Conservation (phyloP, 2,797 vertebrate genomes). For the Loriculus beryllinus region DNA sequence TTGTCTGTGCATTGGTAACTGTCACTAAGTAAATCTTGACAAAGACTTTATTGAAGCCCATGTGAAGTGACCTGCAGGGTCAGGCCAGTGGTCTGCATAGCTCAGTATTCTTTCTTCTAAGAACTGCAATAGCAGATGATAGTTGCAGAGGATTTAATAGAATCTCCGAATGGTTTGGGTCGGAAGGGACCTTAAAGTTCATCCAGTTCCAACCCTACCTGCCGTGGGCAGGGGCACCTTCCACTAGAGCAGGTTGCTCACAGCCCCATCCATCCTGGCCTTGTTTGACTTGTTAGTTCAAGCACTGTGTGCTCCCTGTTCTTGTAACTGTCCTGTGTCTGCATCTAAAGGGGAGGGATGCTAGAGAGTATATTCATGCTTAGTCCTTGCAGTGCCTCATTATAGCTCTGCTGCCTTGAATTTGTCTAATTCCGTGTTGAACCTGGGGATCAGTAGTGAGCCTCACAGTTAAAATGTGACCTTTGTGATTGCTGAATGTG, state of each 20-base stretch:
- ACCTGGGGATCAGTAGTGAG: fast-evolving
- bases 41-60: background rate
- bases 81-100: fast-evolving
- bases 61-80: background rate
- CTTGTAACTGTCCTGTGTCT: background rate
- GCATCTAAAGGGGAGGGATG: background rate
- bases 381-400: background rate
- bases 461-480: background rate
- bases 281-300: background rate
- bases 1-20: fast-evolving
- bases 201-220: background rate
- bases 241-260: background rate
- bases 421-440: background rate
- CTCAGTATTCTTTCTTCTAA: background rate
- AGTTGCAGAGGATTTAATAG: background rate
- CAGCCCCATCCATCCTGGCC: background rate
- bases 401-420: background rate
- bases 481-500: background rate
- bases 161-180: background rate
- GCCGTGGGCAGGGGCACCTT: background rate
- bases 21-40: background rate
- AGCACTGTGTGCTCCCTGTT: background rate
- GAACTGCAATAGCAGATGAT: background rate
- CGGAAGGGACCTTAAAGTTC: background rate
- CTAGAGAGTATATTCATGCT: background rate